Conservation (phyloP, 2,888 invertebrate genomes). For the Tanypteryx hageni region DNA sequence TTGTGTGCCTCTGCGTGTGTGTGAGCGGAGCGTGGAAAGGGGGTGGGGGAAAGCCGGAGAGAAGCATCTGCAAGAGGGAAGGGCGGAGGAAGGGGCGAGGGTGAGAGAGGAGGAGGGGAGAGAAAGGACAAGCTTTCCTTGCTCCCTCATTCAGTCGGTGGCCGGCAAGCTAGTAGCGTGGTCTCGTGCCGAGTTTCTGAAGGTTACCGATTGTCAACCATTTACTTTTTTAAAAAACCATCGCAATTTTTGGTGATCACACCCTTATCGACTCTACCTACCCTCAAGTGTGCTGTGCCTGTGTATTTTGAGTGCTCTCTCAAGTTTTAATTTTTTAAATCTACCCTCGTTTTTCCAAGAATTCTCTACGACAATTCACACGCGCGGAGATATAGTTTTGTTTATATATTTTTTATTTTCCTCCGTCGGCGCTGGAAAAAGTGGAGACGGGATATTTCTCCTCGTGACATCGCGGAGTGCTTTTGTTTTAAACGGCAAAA, state of each 20-base stretch:
- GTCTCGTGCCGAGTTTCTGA: not conserved
- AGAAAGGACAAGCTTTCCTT: slow-evolving; percentile 27
- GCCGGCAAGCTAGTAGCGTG: slow-evolving; percentile 42
- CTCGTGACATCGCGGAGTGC: no score
- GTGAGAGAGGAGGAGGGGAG: not conserved
- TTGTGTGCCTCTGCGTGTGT: not conserved
- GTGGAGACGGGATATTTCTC: no score
- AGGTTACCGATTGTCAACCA: not conserved
- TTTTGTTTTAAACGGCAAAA: no score
- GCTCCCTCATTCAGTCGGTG: slow-evolving; percentile 58
- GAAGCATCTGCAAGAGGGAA: not conserved
- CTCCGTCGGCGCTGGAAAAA: no score
- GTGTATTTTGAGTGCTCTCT: not conserved
- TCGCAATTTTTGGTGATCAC: not conserved
- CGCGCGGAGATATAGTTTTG: no score
- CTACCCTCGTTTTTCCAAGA: not conserved
- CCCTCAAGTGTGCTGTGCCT: not conserved
- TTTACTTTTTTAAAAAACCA: not conserved
- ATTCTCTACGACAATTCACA: no score
- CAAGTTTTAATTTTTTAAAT: not conserved
- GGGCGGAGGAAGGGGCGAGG: not conserved
- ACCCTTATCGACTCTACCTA: not conserved
- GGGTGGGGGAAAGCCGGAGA: not conserved
- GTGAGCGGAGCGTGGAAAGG: not conserved
- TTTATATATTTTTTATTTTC: no score